Base-by-base conservation (phyloP, 2,797 vertebrate species). In the Nothura maculosa region DNA sequence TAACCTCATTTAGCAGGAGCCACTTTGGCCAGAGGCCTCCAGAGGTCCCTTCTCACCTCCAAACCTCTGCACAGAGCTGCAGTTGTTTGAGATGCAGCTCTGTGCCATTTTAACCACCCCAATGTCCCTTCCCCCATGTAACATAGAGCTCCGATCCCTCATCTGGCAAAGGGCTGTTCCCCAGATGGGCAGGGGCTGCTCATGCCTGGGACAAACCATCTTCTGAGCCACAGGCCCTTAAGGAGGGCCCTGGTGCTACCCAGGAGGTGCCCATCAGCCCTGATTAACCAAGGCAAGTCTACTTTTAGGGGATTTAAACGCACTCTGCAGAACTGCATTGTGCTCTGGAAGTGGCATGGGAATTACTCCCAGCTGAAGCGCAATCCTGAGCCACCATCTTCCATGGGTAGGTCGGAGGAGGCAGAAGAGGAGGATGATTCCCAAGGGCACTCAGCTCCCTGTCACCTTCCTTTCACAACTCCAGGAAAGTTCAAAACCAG, bases 191-290 rank as follows among this genome's bases (percentile, higher is more conserved):
- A 52, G 30, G 15, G 34, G 32, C 55, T 10, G 2, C 1, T 3
- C 1, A 2, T 2, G 43, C 36, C 10, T 16, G 3, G 10, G 42
- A 36, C 1, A 0, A 24, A 7, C 30, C 22, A 50, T 12, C 43
- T 60, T 12, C n/a, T 16, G 4, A 10, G 27, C 24, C 27, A 43
- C 42, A 18, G 42, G 9, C 17, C 43, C 28, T 12, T 3, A 4
- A 12, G 68, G 36, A 21, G 1, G 24, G 11, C 12, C 50, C 0
- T 1, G 69, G 4, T 8, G 43, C 32, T 36, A 8, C 61, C 12
- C 20, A 11, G 25, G 1, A 67, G 54, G 42, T n/a, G 6, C 17
- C 45, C 4, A 3, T 19, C 6, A 17, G 10, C 16, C 43, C 11
- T 40, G 10, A 0, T 0, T 12, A 8, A 21, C 34, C 47, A 43